These are phyloP conservation scores for Acronicta leporina DNA, from an alignment of 2,888 invertebrate species.

Conservation along the genomic window DNA sequence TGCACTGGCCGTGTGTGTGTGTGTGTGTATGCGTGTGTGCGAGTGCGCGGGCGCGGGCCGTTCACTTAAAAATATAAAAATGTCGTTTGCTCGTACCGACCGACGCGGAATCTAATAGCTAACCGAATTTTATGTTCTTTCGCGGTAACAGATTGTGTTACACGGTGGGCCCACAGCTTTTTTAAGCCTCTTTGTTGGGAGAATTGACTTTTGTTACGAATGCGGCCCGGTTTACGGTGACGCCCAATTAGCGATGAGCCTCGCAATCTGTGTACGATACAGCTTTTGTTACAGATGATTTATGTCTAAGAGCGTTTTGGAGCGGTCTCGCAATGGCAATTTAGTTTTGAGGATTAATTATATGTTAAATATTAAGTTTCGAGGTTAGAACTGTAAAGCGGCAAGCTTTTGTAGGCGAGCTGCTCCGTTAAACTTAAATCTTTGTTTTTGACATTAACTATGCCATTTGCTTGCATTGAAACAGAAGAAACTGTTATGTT, in stretches of 20 bases:
- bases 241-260: constrained; percentile 75
- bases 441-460: constrained; percentile 52
- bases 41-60: constrained; percentile 70
- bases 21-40: constrained; percentile 56
- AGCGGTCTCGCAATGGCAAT: constrained; percentile 60
- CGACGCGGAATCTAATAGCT: constrained; percentile 78
- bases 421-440: constrained; percentile 33
- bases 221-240: constrained; percentile 67
- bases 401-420: constrained; percentile 42
- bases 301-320: constrained; percentile 69
- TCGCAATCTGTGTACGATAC: constrained; percentile 65
- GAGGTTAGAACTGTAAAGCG: constrained; percentile 58
- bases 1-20: constrained; percentile 54
- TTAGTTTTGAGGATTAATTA: constrained; percentile 63
- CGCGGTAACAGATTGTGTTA: constrained; percentile 82
- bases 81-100: constrained; percentile 75
- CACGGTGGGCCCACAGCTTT: constrained; percentile 68
- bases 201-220: constrained; percentile 68
- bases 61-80: constrained; percentile 71
- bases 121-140: constrained; percentile 81
- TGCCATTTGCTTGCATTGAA: constrained; percentile 31
- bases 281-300: constrained; percentile 84
- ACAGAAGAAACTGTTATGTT: constrained; percentile 41
- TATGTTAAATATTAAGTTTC: constrained; percentile 62
- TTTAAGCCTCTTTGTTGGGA: constrained; percentile 69